Base-by-base conservation (phyloP, 2,888 invertebrate genomes). In the Phengaris arion region DNA sequence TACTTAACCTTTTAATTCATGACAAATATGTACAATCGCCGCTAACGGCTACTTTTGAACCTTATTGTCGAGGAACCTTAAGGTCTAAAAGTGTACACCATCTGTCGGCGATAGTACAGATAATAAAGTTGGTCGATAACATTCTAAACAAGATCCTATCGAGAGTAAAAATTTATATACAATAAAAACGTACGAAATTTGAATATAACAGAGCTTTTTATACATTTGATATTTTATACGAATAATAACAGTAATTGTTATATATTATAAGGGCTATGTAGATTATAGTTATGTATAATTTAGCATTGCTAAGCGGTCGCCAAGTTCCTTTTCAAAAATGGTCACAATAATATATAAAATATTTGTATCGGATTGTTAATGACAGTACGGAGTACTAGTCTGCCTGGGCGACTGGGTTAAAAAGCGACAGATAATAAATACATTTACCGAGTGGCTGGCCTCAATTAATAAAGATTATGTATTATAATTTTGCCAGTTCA, bases 381-480 rank as follows among this genome's bases (percentile, higher is more conserved):
- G 48, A 70, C 51, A 70, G 70, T 51, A 4, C 35, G 2, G 35
- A 64, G 45, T 74, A n/a, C 15, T 46, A 35, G 68, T 10, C 74
- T 13, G 51, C 70, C 68, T 35, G 74, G 68, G 69, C 75, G 79
- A 80, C 82, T 35, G 35, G 81, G 80, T 81, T 84, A 82, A 81
- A 81, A 83, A 82, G 76, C 72, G 74, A 74, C 81, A 85, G 82
- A 84, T 86, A 87, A 88, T 88, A 81, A 88, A 89, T 87, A 85
- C 88, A 84, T 82, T 83, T 82, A 85, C 85, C 86, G 83, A 88
- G 85, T 86, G 80, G 88, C 82, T 88, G 89, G 83, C 91, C 90
- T 91, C 87, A 90, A 90, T 91, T 85, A 87, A 87, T 87, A 87
- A 85, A 87, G 84, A 89, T 89, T 87, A 84, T 83, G 84, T 85